A percentile compares a stretch with the other conserved stretches of the same genome.
phyloP scores from a whole-genome alignment of 2,113 vertebrate genomes.

The Engystomops pustulosus region DNA sequence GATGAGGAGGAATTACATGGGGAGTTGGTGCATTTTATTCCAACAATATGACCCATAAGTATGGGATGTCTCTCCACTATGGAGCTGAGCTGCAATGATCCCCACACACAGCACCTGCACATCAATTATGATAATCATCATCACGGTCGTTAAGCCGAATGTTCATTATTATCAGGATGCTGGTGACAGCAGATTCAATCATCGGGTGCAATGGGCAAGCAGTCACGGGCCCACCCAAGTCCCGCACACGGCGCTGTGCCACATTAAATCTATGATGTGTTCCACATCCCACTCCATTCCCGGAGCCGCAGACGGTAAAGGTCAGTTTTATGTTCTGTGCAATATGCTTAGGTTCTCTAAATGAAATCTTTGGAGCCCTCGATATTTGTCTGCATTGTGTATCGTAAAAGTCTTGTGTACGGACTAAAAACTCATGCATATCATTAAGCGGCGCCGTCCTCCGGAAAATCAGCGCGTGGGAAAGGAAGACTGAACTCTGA shows the following conservation, averaged over 20 bases:
- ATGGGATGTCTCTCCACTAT: constrained; percentile 72
- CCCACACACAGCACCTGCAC: constrained; percentile 77
- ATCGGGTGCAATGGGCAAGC: constrained; percentile 74
- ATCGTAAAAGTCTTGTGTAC: constrained; percentile 72
- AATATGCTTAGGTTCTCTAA: constrained; percentile 82
- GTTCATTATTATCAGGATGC: constrained; percentile 84
- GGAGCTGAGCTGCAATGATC: constrained; percentile 81
- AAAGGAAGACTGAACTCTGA: neutral
- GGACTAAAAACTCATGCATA: constrained; percentile 67
- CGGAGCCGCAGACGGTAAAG: constrained; percentile 76
- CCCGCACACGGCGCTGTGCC: constrained; percentile 76
- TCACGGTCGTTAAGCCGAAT: constrained; percentile 85
- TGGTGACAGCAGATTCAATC: constrained; percentile 86
- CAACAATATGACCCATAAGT: constrained; percentile 76
- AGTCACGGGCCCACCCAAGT: constrained; percentile 77
- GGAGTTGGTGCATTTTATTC: constrained; percentile 74
- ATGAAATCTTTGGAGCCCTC: constrained; percentile 75
- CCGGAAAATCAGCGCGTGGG: neutral
- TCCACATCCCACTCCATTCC: constrained; percentile 81
- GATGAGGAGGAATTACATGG: constrained; percentile 48
- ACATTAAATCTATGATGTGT: constrained; percentile 81
- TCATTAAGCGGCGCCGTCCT: neutral
- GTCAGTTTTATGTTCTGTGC: constrained; percentile 85
- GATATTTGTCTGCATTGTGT: constrained; percentile 74
- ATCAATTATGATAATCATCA: constrained; percentile 90